Evolutionary conservation across 2,113 vertebrate species (phyloP).

Genomic region (Sylvietta virens): DNA sequence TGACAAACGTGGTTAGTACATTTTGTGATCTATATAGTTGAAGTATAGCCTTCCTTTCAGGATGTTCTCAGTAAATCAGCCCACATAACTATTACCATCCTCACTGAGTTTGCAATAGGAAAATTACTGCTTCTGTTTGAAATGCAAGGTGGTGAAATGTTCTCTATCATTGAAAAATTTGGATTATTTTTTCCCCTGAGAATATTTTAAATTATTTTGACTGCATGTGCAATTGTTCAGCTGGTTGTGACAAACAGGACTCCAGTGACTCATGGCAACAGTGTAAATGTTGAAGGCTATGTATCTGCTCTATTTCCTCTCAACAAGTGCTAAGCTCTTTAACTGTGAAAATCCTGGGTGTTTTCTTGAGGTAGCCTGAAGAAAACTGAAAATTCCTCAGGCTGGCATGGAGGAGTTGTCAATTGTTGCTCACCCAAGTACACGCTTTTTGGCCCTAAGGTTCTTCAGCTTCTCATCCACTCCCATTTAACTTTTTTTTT

Average conservation of each 20-base stretch:
- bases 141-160: neutral
- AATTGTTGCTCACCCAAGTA: neutral
- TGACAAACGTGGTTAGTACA: slow-evolving; percentile 87
- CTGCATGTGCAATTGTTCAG: neutral
- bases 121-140: neutral
- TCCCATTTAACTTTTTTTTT: neutral
- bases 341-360: neutral
- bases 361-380: neutral
- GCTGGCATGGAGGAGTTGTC: neutral
- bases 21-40: neutral
- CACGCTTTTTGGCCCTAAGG: neutral
- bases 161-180: neutral
- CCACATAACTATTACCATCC: neutral
- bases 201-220: neutral
- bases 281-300: neutral
- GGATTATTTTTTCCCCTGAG: neutral
- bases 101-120: neutral
- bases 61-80: neutral
- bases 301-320: neutral
- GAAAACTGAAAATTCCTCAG: neutral
- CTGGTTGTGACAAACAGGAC: neutral
- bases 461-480: neutral
- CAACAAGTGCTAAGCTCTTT: neutral
- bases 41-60: neutral
- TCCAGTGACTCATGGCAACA: neutral